Evolutionary conservation across 2,888 invertebrate species (phyloP).

Genomic region (Drosophila paranaensis): DNA sequence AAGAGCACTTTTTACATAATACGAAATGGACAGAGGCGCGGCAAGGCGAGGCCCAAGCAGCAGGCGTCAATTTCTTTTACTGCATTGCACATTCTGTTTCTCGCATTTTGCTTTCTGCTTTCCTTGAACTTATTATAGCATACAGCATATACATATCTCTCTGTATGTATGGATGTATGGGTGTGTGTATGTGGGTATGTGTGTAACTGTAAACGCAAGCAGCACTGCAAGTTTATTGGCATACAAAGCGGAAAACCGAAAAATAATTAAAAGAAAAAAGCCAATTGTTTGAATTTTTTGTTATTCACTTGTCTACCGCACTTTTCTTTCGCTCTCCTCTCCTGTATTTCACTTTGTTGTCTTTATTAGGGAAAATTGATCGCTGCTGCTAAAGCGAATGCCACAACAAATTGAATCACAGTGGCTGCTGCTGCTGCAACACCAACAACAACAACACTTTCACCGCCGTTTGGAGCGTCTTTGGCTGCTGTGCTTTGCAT

Average conservation of each 20-base stretch:
- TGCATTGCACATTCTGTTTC: slow-evolving; percentile 53
- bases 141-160: slow-evolving; percentile 18
- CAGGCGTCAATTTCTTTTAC: slow-evolving; percentile 40
- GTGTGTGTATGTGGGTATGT: background rate
- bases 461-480: slow-evolving; percentile 47
- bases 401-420: slow-evolving; percentile 60
- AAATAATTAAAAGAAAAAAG: slow-evolving; percentile 33
- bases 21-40: slow-evolving; percentile 30
- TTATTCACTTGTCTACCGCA: slow-evolving; percentile 43
- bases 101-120: slow-evolving; percentile 55
- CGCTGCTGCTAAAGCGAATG: slow-evolving; percentile 55
- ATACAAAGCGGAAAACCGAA: slow-evolving; percentile 31
- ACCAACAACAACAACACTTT: slow-evolving; percentile 57
- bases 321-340: slow-evolving; percentile 30
- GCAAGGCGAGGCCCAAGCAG: slow-evolving; percentile 22
- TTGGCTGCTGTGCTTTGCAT: slow-evolving; percentile 56
- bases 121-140: slow-evolving; percentile 54
- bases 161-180: background rate
- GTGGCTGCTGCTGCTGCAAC: slow-evolving; percentile 41
- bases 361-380: slow-evolving; percentile 62
- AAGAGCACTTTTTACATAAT: slow-evolving; percentile 40
- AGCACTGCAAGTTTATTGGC: slow-evolving; percentile 39
- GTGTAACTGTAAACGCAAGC: slow-evolving; percentile 36
- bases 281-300: slow-evolving; percentile 39
- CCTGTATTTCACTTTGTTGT: slow-evolving; percentile 27